Evolutionary conservation across 2,888 invertebrate species (phyloP), one percentile per base, ranked within the genome.

Genomic region (Leptinotarsa juncta): DNA sequence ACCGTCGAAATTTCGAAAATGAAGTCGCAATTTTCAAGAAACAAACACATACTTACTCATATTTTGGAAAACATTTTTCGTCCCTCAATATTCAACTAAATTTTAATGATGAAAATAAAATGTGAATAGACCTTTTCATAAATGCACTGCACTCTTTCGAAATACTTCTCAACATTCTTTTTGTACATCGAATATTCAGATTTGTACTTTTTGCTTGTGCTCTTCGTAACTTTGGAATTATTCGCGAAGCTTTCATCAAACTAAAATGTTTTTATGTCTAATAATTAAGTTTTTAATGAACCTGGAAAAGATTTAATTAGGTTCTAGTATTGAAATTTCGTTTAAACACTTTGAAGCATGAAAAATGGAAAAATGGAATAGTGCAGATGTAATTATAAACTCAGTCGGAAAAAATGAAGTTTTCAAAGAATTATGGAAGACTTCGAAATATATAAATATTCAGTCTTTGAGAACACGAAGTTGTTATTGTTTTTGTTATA

Each of bases 241-340:
- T 62, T 62, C 16, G 16, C 16, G n/a, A 42, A 62, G 42, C 62
- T 62, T 62, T 26, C 32, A 57, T 57, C 23, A 26, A 57, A 62
- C 62, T 62, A n/a, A n/a, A 62, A 26, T 42, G 62, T 62, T 26
- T 62, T 62, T 62, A 16, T 62, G 3, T 32, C 62, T 62, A 42
- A 32, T 32, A n/a, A 12, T 62, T 62, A 62, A 32, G 62, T 32
- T 62, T 62, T 62, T 62, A 62, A 62, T 62, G 62, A 62, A 42
- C n/a, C 42, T 62, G 62, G n/a, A 62, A 62, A 62, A 62, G 26
- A 62, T 62, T 62, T 62, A 32, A 62, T 62, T 42, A 62, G 32
- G 32, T 62, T 62, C n/a, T 62, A 18, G 26, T 62, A 62, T 62
- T 18, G 42, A 62, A 62, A 18, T 62, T 60, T 32, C 62, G 62